Percentiles rank a stretch among this genome's conserved stretches.
These are phyloP conservation scores for Penelope pileata DNA, from an alignment of 2,113 vertebrate genomes.

Conservation along the genomic window DNA sequence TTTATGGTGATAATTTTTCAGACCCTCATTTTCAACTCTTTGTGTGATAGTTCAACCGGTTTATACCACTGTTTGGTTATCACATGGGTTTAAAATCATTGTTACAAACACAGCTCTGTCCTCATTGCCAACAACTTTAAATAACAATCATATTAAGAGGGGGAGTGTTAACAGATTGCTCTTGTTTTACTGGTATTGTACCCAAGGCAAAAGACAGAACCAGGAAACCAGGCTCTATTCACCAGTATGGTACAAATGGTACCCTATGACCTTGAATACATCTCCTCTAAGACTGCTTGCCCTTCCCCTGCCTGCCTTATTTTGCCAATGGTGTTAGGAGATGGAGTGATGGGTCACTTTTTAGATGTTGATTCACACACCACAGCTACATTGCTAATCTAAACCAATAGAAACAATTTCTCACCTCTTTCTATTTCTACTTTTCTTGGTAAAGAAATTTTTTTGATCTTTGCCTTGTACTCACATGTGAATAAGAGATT, in stretches of 20 bases:
- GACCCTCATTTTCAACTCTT: constrained; percentile 39
- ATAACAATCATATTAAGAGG: constrained; percentile 24
- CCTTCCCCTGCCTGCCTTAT: not conserved
- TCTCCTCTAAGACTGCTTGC: not conserved
- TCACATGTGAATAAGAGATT: not conserved
- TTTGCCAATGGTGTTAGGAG: not conserved
- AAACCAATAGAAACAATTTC: not conserved
- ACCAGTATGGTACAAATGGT: not conserved
- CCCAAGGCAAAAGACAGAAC: not conserved
- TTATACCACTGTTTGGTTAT: constrained; percentile 12
- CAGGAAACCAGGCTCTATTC: not conserved
- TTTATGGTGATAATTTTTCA: constrained; percentile 42
- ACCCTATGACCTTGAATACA: not conserved
- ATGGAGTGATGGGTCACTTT: not conserved
- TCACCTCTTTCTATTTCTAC: not conserved
- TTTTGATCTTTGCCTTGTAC: constrained; percentile 5
- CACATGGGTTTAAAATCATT: constrained; percentile 61
- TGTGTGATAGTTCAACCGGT: not conserved
- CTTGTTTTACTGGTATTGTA: not conserved
- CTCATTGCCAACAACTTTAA: constrained; percentile 21
- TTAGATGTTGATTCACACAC: not conserved
- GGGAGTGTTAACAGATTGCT: not conserved
- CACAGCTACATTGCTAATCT: not conserved
- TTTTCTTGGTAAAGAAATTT: not conserved
- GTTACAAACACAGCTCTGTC: constrained; percentile 27